These are phyloP conservation scores for Apostichopus leukothele DNA, from an alignment of 53 echinoderm and acorn worm genomes.

Conservation along the genomic window DNA sequence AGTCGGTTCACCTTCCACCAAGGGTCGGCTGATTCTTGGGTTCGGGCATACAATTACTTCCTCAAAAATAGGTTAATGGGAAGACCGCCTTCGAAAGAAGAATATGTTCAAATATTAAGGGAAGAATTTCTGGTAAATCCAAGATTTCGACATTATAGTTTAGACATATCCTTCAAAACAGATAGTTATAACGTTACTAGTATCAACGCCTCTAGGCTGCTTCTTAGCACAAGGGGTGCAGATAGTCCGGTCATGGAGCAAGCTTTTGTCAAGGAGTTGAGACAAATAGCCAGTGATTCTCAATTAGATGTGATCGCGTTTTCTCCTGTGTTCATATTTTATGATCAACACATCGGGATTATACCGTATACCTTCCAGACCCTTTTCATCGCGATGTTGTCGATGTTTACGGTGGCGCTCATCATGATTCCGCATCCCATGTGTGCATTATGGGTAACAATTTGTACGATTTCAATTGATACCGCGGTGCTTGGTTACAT, in stretches of 20 bases:
- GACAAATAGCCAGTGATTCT: constrained; percentile 57
- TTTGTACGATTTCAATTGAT: constrained; percentile 77
- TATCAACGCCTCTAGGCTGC: constrained; percentile 72
- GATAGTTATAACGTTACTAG: constrained; percentile 35
- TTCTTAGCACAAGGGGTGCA: constrained; percentile 64
- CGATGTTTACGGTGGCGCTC: constrained; percentile 86
- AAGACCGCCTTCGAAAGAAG: constrained; percentile 15
- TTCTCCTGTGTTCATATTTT: constrained; percentile 80
- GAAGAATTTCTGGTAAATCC: constrained; percentile 48
- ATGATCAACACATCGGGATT: constrained; percentile 83
- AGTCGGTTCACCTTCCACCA: constrained; percentile 48
- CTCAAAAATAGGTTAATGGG: not conserved
- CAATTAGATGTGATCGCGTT: constrained; percentile 64
- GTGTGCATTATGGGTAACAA: constrained; percentile 80
- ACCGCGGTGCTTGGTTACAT: constrained; percentile 83
- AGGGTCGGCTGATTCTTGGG: constrained; percentile 74
- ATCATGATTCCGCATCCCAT: constrained; percentile 95
- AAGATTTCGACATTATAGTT: constrained; percentile 48
- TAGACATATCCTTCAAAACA: constrained; percentile 56
- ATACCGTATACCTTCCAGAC: constrained; percentile 81
- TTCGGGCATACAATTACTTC: constrained; percentile 57
- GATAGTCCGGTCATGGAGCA: constrained; percentile 63
- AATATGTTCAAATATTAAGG: constrained; percentile 49
- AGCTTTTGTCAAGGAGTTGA: constrained; percentile 66
- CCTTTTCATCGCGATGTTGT: constrained; percentile 75